These are phyloP conservation scores for Oryzias dopingdopingensis DNA, from an alignment of 2,797 vertebrate species.

Conservation along the genomic window DNA sequence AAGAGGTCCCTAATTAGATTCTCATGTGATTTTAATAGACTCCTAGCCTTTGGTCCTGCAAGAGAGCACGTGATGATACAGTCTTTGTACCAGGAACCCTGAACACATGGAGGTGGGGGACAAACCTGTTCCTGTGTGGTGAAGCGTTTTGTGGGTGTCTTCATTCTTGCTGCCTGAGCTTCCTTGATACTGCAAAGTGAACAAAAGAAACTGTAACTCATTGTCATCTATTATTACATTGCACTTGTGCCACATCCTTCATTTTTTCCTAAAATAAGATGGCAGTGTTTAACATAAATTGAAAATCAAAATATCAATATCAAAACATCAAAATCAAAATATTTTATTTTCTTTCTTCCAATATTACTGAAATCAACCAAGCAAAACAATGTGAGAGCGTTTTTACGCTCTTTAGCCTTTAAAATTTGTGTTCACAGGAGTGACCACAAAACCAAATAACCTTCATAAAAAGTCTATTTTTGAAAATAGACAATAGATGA, in stretches of 20 bases:
- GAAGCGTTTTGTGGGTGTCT: constrained; percentile 15
- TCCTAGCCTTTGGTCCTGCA: constrained; percentile 56
- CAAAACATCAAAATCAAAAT: rapidly evolving
- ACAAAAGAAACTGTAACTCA: constrained; percentile 12
- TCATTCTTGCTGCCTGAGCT: constrained; percentile 3
- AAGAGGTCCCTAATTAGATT: constrained; percentile 72
- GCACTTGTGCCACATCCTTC: background rate
- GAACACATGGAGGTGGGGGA: constrained; percentile 18
- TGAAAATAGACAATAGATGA: background rate
- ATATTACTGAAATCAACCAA: background rate
- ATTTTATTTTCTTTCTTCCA: background rate
- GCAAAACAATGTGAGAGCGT: background rate
- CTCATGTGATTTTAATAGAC: constrained; percentile 78
- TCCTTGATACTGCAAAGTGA: constrained; percentile 8
- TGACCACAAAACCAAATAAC: background rate
- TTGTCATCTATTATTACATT: background rate
- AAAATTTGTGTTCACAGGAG: background rate
- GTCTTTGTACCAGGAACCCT: constrained; percentile 41
- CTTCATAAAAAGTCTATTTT: background rate
- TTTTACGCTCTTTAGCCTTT: background rate
- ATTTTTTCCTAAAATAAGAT: background rate
- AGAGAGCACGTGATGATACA: constrained; percentile 39
- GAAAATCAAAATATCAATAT: background rate
- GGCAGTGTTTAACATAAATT: too few relatives aligned
- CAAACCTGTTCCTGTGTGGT: constrained; percentile 6